These are phyloP conservation scores for Cheumatopsyche charites DNA, from an alignment of 1,140 invertebrate genomes.

Conservation along the genomic window DNA sequence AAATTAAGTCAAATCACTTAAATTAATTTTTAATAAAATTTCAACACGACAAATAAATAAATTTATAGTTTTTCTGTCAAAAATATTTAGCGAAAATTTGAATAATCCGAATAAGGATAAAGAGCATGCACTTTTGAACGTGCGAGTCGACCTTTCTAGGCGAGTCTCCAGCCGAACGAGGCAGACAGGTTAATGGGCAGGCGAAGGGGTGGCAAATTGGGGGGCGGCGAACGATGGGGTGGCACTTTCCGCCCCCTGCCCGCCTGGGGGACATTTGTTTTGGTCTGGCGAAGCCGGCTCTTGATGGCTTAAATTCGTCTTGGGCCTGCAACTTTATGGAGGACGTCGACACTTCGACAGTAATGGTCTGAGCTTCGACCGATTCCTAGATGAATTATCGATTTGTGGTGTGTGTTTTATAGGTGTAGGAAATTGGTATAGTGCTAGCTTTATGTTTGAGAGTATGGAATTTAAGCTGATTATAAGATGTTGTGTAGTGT, in stretches of 20 bases:
- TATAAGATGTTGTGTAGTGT: no score
- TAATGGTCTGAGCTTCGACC: background rate
- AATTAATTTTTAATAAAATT: no score
- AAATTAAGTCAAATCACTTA: no score
- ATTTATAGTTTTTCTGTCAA: no score
- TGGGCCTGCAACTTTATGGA: slow-evolving; percentile 45
- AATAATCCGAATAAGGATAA: no score
- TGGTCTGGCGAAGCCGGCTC: slow-evolving; percentile 48
- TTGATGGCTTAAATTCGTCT: slow-evolving; percentile 49
- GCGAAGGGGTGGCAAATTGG: slow-evolving; percentile 7
- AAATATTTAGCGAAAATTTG: no score
- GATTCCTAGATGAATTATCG: no score
- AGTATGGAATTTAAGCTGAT: no score
- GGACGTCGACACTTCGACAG: background rate
- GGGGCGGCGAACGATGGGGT: slow-evolving; percentile 21
- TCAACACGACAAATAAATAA: no score
- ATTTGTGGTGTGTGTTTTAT: no score
- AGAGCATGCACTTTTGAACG: background rate
- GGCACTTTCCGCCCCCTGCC: background rate
- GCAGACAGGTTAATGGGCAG: slow-evolving; percentile 49
- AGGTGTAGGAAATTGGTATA: no score
- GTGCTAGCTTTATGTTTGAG: no score
- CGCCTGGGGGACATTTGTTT: slow-evolving; percentile 45
- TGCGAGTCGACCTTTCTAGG: slow-evolving; percentile 33
- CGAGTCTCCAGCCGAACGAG: slow-evolving; percentile 38